Percentiles rank a stretch among this genome's conserved stretches.
These are phyloP conservation scores for Ganaspis brasiliensis DNA, from an alignment of 2,888 invertebrate species.

Conservation along the genomic window DNA sequence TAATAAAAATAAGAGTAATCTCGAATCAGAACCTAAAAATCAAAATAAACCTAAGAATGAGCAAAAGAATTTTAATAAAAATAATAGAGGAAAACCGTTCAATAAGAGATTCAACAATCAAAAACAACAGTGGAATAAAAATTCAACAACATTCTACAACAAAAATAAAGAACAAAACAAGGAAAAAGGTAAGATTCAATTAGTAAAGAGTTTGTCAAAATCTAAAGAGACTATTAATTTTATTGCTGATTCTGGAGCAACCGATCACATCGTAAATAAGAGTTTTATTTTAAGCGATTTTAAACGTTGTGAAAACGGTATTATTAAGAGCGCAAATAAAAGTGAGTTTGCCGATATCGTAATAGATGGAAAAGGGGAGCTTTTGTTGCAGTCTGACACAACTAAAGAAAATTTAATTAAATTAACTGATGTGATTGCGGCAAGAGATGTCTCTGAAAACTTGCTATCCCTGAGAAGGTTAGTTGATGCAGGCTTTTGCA, in stretches of 20 bases:
- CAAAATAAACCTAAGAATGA: neutral
- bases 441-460: conserved; percentile 52
- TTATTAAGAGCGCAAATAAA: conserved; percentile 29
- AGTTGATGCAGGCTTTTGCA: conserved; percentile 51
- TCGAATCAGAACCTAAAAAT: conserved; percentile 13
- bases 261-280: conserved; percentile 22
- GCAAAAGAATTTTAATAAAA: neutral
- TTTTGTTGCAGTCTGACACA: conserved; percentile 40
- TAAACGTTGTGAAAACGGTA: conserved; percentile 10
- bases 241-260: conserved; percentile 19
- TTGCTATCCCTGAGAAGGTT: conserved; percentile 49
- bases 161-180: conserved; percentile 21
- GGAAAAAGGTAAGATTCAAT: conserved; percentile 11
- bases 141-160: neutral
- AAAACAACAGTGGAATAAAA: neutral
- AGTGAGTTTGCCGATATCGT: conserved; percentile 47
- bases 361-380: conserved; percentile 53
- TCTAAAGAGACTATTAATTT: conserved; percentile 23
- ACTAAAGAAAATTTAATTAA: conserved; percentile 35
- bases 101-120: conserved; percentile 8
- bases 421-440: conserved; percentile 46
- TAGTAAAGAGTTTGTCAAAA: conserved; percentile 19
- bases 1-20: conserved; percentile 9
- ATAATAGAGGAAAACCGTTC: conserved; percentile 24
- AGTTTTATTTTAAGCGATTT: conserved; percentile 37